A percentile compares a stretch with the other conserved stretches of the same genome.
These are phyloP conservation scores for Cephalophus harveyi DNA, from an alignment of 2,113 vertebrate species.

Conservation along the genomic window DNA sequence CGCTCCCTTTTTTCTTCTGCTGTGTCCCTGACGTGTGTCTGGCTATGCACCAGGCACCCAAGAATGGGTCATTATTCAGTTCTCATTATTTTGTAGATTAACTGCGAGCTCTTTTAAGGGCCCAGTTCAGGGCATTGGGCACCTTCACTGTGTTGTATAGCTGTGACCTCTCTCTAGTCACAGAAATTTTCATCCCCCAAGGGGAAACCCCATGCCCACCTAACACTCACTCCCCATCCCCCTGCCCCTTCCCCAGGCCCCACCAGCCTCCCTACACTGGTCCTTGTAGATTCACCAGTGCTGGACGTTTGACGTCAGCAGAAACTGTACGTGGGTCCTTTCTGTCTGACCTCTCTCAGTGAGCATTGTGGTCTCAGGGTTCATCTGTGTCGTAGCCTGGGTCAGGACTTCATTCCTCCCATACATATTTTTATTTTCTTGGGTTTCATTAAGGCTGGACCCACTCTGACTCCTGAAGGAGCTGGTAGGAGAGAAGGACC, in stretches of 20 bases:
- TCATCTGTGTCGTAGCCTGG: no score
- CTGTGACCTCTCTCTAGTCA: not conserved
- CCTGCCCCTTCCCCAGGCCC: accelerated
- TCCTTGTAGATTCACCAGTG: not conserved
- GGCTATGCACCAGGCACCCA: no score
- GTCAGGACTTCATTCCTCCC: not conserved
- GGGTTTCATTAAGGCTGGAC: not conserved
- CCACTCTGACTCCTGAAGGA: not conserved
- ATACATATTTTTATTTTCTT: not conserved
- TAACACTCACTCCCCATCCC: accelerated
- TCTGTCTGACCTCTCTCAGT: no score
- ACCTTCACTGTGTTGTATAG: not conserved
- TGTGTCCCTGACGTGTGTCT: not conserved
- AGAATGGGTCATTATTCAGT: not conserved
- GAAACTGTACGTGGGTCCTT: not conserved
- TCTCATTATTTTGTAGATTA: not conserved
- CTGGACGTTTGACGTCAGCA: accelerated
- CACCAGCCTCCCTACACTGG: not conserved
- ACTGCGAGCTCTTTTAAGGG: not conserved
- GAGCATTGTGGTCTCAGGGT: accelerated
- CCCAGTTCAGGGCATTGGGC: not conserved
- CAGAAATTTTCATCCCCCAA: not conserved
- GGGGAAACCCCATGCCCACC: not conserved
- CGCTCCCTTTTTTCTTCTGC: not conserved
- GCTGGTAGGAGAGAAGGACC: not conserved